Percentiles rank a stretch among this genome's conserved stretches.
Evolutionary conservation across 1,140 invertebrate genomes (phyloP).

Genomic region (Caenorhabditis remanei): DNA sequence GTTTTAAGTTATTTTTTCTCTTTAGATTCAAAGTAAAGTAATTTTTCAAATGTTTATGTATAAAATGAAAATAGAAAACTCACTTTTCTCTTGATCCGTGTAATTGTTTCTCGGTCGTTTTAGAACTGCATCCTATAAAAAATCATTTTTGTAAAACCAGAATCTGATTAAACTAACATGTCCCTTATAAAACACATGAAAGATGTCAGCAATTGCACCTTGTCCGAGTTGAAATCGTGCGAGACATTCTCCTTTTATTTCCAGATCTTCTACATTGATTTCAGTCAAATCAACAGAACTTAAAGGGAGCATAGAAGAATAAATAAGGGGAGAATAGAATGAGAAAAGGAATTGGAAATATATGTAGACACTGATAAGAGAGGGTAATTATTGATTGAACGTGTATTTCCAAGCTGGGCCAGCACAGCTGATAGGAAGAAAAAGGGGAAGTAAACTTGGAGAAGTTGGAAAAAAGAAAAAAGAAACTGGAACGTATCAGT

Average conservation of each 20-base stretch:
- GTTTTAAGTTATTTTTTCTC: too few species aligned
- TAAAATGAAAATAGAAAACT: background rate
- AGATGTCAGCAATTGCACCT: background rate
- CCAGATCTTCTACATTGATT: background rate
- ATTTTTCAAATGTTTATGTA: background rate
- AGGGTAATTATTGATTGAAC: too few species aligned
- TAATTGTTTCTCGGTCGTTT: background rate
- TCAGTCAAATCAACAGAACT: slow-evolving; percentile 29
- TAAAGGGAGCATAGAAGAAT: background rate
- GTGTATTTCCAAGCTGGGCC: too few species aligned
- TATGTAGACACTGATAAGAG: too few species aligned
- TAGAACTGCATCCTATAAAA: slow-evolving; percentile 45
- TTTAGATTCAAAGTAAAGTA: background rate
- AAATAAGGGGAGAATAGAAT: too few species aligned
- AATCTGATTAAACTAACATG: slow-evolving; percentile 3
- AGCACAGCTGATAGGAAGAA: too few species aligned
- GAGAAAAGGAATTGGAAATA: too few species aligned
- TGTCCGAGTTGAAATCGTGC: background rate
- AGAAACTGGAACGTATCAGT: too few species aligned
- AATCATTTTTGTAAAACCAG: background rate
- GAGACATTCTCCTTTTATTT: slow-evolving; percentile 14
- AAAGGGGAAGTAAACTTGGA: too few species aligned
- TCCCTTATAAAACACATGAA: slow-evolving; percentile 31
- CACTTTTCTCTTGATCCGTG: background rate
- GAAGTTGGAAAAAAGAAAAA: too few species aligned